phyloP scores from a whole-genome alignment of 2,113 vertebrate genomes.

The Promerops cafer region DNA sequence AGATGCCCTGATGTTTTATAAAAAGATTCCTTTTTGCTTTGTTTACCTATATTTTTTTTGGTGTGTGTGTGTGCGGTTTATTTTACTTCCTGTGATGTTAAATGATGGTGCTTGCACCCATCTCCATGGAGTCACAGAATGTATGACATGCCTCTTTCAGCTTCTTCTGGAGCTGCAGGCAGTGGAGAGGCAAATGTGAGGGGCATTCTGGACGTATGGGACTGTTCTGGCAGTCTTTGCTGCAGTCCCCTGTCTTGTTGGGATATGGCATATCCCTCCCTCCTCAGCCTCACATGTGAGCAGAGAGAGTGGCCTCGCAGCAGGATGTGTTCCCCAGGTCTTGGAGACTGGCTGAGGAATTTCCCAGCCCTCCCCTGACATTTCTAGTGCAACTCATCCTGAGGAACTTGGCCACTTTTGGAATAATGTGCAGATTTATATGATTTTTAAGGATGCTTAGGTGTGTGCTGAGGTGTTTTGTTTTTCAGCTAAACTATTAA shows the following conservation, averaged over 20 bases:
- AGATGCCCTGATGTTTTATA: neutral
- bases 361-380: neutral
- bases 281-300: accelerated
- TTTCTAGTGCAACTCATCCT: neutral
- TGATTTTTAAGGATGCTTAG: neutral
- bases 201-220: neutral
- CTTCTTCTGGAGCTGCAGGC: neutral
- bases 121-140: neutral
- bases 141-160: neutral
- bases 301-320: accelerated
- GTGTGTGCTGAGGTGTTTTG: neutral
- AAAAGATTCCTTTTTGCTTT: neutral
- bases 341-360: neutral
- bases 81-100: neutral
- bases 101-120: neutral
- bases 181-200: neutral
- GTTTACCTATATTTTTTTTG: neutral
- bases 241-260: neutral
- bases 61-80: neutral
- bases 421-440: neutral
- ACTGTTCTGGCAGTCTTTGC: neutral
- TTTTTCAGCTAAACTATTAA: neutral
- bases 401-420: neutral
- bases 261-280: neutral
- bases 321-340: neutral